Conservation (phyloP, 2,888 invertebrate species). For the Endomychus coccineus region DNA sequence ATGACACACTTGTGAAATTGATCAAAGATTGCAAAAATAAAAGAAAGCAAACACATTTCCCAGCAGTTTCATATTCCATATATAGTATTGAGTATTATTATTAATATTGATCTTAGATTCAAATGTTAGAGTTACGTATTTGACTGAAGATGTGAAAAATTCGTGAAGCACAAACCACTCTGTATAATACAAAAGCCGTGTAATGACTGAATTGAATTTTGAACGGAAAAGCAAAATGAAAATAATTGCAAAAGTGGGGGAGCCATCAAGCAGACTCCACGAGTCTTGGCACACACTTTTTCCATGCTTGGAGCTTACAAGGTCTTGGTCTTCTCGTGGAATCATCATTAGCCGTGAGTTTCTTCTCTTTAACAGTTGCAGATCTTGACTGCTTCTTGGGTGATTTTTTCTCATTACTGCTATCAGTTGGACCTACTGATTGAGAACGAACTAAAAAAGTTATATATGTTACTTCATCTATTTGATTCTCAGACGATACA, state of each 20-base stretch:
- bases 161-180: too few relatives aligned
- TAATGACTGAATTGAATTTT: too few relatives aligned
- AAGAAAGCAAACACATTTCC: too few relatives aligned
- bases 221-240: too few relatives aligned
- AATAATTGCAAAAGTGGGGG: conserved; percentile 12
- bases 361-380: conserved; percentile 56
- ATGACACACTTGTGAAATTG: too few relatives aligned
- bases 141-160: too few relatives aligned
- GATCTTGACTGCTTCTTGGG: conserved; percentile 71
- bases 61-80: too few relatives aligned
- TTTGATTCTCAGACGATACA: not conserved
- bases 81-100: too few relatives aligned
- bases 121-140: too few relatives aligned
- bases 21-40: too few relatives aligned
- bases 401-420: conserved; percentile 56
- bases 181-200: too few relatives aligned
- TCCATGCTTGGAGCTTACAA: conserved; percentile 50
- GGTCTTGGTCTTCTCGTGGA: conserved; percentile 58
- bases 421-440: conserved; percentile 58
- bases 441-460: conserved; percentile 54
- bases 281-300: conserved; percentile 44
- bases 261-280: conserved; percentile 35
- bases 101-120: too few relatives aligned
- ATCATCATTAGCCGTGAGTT: conserved; percentile 56
- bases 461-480: not conserved